Conservation (phyloP, 2,797 vertebrate species). For the Danio tinwini region DNA sequence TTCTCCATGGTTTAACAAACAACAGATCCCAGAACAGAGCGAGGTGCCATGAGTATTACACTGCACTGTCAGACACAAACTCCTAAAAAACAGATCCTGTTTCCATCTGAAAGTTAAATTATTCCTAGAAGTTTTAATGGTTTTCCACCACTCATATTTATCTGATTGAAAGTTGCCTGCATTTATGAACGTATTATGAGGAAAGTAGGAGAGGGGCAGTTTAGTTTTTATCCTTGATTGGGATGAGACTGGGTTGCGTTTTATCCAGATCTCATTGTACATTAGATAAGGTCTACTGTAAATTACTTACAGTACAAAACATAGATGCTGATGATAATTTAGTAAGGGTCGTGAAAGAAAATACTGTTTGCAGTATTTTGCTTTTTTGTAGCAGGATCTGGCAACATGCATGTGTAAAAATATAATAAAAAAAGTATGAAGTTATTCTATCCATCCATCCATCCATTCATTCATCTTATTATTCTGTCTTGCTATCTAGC, state of each 20-base stretch:
- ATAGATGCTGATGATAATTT: constrained; percentile 7
- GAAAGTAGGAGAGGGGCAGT: neutral
- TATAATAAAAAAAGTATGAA: too few species aligned
- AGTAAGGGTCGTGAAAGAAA: too few species aligned
- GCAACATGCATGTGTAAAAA: too few species aligned
- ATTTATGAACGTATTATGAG: neutral
- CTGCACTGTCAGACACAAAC: neutral
- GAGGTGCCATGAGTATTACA: constrained; percentile 34
- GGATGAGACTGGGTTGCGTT: neutral
- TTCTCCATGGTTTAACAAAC: constrained; percentile 44
- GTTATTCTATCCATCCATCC: too few species aligned
- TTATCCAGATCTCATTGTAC: neutral
- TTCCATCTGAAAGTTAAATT: constrained; percentile 46
- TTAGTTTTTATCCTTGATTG: constrained; percentile 3
- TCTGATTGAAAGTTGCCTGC: neutral
- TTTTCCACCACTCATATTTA: neutral
- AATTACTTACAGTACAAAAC: neutral
- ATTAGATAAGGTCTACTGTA: neutral
- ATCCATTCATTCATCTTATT: too few species aligned
- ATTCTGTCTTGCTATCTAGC: too few species aligned
- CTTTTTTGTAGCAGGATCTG: too few species aligned
- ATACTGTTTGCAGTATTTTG: too few species aligned
- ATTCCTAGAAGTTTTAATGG: constrained; percentile 32
- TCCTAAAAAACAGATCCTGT: constrained; percentile 15
- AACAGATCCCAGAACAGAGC: constrained; percentile 45